phyloP scores from a whole-genome alignment of 2,113 vertebrate species.

The Echinops telfairi region DNA sequence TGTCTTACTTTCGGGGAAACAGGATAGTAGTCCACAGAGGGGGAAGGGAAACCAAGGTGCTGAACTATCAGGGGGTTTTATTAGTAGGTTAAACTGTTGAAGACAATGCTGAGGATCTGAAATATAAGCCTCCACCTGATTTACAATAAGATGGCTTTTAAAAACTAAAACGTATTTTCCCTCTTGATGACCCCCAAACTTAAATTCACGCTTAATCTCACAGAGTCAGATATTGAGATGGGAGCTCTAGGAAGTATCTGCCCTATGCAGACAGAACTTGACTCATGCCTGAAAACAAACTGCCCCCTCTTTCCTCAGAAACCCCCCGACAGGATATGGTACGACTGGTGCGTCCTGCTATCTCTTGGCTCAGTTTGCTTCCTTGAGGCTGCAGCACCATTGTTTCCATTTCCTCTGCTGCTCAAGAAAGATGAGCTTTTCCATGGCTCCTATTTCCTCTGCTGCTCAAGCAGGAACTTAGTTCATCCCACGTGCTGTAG shows the following conservation, averaged over 20 bases:
- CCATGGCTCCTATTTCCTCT: constrained; percentile 58
- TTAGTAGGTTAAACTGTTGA: no score
- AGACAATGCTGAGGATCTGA: no score
- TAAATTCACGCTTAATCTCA: constrained; percentile 39
- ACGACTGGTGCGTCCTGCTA: neutral
- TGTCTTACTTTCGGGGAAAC: no score
- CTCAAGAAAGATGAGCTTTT: constrained; percentile 49
- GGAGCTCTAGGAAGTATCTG: neutral
- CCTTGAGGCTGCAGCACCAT: constrained; percentile 54
- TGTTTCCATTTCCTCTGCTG: constrained; percentile 73
- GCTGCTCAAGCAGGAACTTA: neutral
- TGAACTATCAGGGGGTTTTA: no score
- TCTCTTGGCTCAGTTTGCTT: constrained; percentile 65
- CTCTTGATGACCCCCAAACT: neutral
- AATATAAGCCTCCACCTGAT: no score
- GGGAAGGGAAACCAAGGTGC: no score
- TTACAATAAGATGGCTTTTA: no score
- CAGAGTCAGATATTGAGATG: constrained; percentile 14
- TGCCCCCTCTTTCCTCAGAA: constrained; percentile 37
- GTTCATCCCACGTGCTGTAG: constrained; percentile 6
- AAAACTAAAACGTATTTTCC: constrained; percentile 38
- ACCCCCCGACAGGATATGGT: neutral
- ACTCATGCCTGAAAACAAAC: constrained; percentile 39
- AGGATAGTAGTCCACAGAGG: no score
- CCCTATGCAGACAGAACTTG: neutral